Percentiles rank a stretch among this genome's conserved stretches.
Conservation (phyloP, 2,888 invertebrate species). For the Drosophila neonasuta region DNA sequence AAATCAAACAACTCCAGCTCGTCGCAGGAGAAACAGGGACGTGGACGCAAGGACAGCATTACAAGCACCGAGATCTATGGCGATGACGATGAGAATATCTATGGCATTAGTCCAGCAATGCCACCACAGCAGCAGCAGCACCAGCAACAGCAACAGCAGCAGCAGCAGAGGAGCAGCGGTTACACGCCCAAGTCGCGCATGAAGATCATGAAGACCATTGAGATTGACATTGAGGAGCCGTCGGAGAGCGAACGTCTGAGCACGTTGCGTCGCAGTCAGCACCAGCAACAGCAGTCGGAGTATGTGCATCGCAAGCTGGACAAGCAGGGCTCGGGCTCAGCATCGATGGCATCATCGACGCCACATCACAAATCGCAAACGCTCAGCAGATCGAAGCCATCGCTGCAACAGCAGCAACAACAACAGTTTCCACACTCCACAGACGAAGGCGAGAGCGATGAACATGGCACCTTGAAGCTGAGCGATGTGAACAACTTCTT, state of each 20-base stretch:
- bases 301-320: slow-evolving; percentile 58
- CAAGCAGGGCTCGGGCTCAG: slow-evolving; percentile 54
- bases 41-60: slow-evolving; percentile 78
- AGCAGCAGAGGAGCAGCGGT: slow-evolving; percentile 56
- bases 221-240: slow-evolving; percentile 80
- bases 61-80: slow-evolving; percentile 78
- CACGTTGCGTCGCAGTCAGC: slow-evolving; percentile 71
- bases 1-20: slow-evolving; percentile 76
- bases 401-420: slow-evolving; percentile 38
- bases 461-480: slow-evolving; percentile 81
- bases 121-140: slow-evolving; percentile 44
- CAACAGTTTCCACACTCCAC: slow-evolving; percentile 74
- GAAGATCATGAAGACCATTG: slow-evolving; percentile 82
- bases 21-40: slow-evolving; percentile 68
- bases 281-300: slow-evolving; percentile 60
- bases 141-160: slow-evolving; percentile 38
- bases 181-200: slow-evolving; percentile 80
- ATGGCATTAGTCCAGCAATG: slow-evolving; percentile 72
- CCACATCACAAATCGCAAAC: slow-evolving; percentile 62
- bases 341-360: slow-evolving; percentile 47
- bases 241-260: slow-evolving; percentile 75
- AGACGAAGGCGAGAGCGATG: slow-evolving; percentile 79
- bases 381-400: slow-evolving; percentile 55
- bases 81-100: slow-evolving; percentile 80
- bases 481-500: slow-evolving; percentile 84